Evolutionary conservation across 2,113 vertebrate genomes (phyloP).

Genomic region (Rostratula benghalensis): DNA sequence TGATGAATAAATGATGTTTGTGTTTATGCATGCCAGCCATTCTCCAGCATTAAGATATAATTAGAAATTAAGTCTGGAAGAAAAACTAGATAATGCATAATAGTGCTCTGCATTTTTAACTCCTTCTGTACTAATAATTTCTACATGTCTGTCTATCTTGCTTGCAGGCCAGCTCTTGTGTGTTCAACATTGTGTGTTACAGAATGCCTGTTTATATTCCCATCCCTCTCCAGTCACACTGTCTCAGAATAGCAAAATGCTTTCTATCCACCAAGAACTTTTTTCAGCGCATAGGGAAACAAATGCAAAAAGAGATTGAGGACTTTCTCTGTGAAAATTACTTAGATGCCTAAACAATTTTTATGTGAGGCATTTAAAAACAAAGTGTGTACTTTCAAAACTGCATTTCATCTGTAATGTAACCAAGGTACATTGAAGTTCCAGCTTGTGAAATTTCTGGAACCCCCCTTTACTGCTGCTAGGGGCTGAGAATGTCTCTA

Average conservation of each 20-base stretch:
- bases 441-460: background rate
- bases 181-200: background rate
- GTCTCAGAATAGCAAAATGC: background rate
- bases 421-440: background rate
- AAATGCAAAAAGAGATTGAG: background rate
- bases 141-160: background rate
- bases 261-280: background rate
- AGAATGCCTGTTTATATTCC: background rate
- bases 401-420: background rate
- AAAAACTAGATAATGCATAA: background rate
- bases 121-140: background rate
- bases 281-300: background rate
- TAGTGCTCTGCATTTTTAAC: slow-evolving; percentile 29
- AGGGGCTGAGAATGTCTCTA: background rate
- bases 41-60: slow-evolving; percentile 51
- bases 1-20: slow-evolving; percentile 56
- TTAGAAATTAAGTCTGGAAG: slow-evolving; percentile 45
- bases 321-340: background rate
- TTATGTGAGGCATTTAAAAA: background rate
- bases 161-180: background rate
- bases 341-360: background rate
- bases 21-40: background rate
- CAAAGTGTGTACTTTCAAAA: background rate
- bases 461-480: background rate
- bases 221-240: background rate